These are phyloP conservation scores for Staurois parvus DNA, from an alignment of 2,797 vertebrate species.

Conservation along the genomic window DNA sequence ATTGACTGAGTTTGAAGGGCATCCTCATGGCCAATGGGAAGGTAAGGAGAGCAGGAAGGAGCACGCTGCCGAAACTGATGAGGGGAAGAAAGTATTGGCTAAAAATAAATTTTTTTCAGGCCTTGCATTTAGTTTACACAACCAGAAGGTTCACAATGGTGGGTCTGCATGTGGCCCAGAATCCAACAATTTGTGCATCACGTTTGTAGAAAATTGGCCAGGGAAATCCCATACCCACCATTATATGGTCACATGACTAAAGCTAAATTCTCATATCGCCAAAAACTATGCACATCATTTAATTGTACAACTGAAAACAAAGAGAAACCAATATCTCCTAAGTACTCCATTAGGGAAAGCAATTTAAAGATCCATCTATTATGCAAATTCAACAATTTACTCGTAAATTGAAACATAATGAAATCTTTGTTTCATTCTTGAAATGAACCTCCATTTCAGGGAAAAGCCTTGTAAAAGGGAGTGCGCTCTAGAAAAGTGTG, in stretches of 20 bases:
- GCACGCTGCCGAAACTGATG: no score
- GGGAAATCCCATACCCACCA: not conserved
- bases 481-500: not conserved
- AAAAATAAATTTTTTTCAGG: no score
- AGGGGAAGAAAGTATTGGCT: no score
- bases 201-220: not conserved
- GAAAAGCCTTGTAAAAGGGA: not conserved
- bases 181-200: not conserved
- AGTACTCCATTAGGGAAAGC: constrained; percentile 50
- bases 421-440: constrained; percentile 39
- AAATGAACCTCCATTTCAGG: constrained; percentile 46
- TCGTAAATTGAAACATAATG: constrained; percentile 54
- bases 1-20: no score
- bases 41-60: no score
- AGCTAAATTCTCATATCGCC: not conserved
- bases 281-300: constrained; percentile 4
- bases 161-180: no score
- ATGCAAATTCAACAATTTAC: constrained; percentile 45
- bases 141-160: no score
- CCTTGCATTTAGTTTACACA: no score
- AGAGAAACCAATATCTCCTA: constrained; percentile 31
- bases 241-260: not conserved
- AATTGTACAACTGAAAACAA: constrained; percentile 44
- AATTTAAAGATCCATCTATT: constrained; percentile 40
- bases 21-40: no score